phyloP scores from a whole-genome alignment of 2,113 vertebrate genomes.

The Rhadina sibilatrix region DNA sequence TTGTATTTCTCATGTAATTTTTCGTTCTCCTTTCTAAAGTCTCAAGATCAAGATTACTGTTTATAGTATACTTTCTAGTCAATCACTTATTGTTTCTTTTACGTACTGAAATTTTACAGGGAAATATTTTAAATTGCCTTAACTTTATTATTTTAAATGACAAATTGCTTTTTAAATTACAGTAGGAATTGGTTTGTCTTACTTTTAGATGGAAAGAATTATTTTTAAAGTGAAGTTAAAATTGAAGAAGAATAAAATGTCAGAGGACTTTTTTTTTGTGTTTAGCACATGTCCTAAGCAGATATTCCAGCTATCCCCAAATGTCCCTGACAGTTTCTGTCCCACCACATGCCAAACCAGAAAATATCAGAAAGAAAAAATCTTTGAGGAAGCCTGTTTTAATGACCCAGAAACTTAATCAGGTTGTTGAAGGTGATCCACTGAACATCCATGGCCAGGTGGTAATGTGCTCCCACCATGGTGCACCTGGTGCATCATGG shows the following conservation, averaged over 20 bases:
- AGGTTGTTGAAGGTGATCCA: not conserved
- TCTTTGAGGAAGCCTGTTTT: rapidly evolving
- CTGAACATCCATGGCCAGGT: rapidly evolving
- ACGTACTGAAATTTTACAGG: not conserved
- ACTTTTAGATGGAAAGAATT: not conserved
- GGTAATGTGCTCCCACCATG: rapidly evolving
- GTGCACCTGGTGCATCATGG: too few species aligned
- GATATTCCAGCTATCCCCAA: rapidly evolving
- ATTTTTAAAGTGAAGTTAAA: not conserved
- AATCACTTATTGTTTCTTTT: not conserved
- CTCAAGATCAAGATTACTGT: not conserved
- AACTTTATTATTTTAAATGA: not conserved
- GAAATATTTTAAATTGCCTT: rapidly evolving
- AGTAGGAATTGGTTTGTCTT: rapidly evolving
- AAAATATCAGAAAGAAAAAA: not conserved
- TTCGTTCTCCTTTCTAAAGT: not conserved
- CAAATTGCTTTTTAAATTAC: not conserved
- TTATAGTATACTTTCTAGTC: not conserved
- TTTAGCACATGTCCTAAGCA: not conserved
- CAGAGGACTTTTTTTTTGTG: not conserved
- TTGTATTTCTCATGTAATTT: not conserved
- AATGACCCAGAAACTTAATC: not conserved
- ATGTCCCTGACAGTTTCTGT: not conserved
- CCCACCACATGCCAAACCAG: not conserved
- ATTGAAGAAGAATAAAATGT: not conserved